Evolutionary conservation across 2,888 invertebrate species (phyloP).

Genomic region (Shargacucullia verbasci): DNA sequence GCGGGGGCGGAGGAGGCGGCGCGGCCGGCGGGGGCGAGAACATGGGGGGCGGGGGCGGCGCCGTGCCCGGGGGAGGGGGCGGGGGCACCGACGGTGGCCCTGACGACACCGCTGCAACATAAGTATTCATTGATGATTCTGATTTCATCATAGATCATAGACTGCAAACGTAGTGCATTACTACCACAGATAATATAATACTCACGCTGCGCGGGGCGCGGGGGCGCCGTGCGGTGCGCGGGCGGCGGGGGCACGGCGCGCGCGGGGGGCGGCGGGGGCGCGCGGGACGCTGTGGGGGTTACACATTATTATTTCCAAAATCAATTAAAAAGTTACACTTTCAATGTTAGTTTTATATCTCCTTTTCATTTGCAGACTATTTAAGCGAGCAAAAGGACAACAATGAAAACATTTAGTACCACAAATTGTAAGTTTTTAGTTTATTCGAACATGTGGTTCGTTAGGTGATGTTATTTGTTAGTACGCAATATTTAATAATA

Average conservation of each 20-base stretch:
- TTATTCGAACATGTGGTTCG: too few species aligned
- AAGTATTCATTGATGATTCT: background rate
- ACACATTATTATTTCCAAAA: background rate
- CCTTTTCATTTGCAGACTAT: too few species aligned
- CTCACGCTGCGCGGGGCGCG: slow-evolving; percentile 87
- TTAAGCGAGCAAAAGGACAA: too few species aligned
- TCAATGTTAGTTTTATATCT: too few species aligned
- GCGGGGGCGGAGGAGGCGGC: slow-evolving; percentile 71
- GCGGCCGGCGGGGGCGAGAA: slow-evolving; percentile 61
- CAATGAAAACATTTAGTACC: too few species aligned
- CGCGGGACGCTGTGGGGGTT: slow-evolving; percentile 75
- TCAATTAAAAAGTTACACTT: too few species aligned
- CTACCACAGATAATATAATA: slow-evolving; percentile 35
- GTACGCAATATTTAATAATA: too few species aligned
- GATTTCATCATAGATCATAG: too few species aligned
- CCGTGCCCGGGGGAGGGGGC: slow-evolving; percentile 65
- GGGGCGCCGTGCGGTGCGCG: slow-evolving; percentile 73
- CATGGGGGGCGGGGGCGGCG: slow-evolving; percentile 61
- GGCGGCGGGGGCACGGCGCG: slow-evolving; percentile 84
- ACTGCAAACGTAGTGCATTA: too few species aligned
- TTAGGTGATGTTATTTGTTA: too few species aligned
- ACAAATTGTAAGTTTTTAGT: too few species aligned
- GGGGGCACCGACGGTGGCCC: slow-evolving; percentile 48
- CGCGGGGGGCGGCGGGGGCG: slow-evolving; percentile 90
- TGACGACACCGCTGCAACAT: slow-evolving; percentile 39